A percentile compares a stretch with the other conserved stretches of the same genome.
Evolutionary conservation across 2,113 vertebrate species (phyloP).

Genomic region (Myrmecobius fasciatus): DNA sequence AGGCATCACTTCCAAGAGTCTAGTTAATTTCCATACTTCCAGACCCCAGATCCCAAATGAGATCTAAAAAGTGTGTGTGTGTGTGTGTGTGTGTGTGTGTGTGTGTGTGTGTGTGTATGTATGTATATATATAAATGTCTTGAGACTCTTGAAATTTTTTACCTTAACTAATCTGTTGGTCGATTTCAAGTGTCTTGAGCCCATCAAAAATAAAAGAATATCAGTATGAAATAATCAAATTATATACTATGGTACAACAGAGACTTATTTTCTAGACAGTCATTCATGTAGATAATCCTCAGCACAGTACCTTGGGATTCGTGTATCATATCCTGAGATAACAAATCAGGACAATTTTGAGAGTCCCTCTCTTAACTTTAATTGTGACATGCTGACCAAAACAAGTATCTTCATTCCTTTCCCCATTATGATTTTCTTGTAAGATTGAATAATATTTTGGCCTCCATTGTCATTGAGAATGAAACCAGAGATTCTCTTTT

Average conservation of each 20-base stretch:
- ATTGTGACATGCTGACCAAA: not conserved
- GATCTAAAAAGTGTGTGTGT: not conserved
- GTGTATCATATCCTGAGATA: not conserved
- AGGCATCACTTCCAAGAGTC: not conserved
- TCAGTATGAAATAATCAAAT: not conserved
- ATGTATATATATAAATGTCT: not conserved
- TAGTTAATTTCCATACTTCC: not conserved
- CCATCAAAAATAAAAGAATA: conserved; percentile 18
- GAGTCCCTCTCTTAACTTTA: not conserved
- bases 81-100: too few relatives aligned
- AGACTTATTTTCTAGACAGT: not conserved
- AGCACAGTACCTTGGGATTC: not conserved
- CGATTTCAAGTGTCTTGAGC: conserved; percentile 10
- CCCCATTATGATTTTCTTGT: conserved; percentile 39
- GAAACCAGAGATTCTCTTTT: conserved; percentile 16
- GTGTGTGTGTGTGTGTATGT: too few relatives aligned
- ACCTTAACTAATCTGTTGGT: not conserved
- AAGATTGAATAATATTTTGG: conserved; percentile 23
- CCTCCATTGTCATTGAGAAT: conserved; percentile 3
- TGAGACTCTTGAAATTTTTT: not conserved
- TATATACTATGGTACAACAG: not conserved
- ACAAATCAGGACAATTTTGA: not conserved
- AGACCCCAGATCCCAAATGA: conserved; percentile 7
- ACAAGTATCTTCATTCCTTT: not conserved
- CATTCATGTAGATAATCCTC: not conserved